Percentiles rank a stretch among this genome's conserved stretches.
phyloP scores from a whole-genome alignment of 1,140 invertebrate species.

The Mya arenaria region DNA sequence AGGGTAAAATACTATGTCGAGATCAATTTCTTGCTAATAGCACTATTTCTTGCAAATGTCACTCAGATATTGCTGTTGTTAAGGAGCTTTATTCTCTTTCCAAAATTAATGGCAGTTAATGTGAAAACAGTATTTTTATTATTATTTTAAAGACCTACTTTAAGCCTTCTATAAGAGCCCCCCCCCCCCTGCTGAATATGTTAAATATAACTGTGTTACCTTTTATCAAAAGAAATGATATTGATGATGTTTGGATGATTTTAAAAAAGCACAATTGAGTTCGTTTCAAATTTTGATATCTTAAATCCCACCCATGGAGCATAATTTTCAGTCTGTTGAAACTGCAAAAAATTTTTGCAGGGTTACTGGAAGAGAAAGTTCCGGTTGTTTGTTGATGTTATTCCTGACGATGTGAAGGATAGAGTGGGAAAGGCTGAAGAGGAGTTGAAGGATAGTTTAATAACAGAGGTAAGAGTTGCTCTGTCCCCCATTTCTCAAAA shows the following conservation, averaged over 20 bases:
- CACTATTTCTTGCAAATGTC: too few species aligned
- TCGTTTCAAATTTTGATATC: neutral
- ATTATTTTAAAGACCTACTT: too few species aligned
- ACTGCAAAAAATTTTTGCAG: slow-evolving; percentile 56
- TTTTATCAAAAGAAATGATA: neutral
- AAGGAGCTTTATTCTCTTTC: too few species aligned
- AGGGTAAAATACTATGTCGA: neutral
- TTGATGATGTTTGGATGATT: neutral
- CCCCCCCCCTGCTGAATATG: neutral
- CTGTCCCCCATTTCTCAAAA: too few species aligned
- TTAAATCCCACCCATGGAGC: neutral
- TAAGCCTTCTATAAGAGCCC: neutral
- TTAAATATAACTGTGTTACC: neutral
- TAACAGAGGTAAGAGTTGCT: slow-evolving; percentile 73
- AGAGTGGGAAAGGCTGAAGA: slow-evolving; percentile 61
- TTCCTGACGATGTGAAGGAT: slow-evolving; percentile 58
- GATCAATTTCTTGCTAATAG: too few species aligned
- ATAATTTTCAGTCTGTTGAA: neutral
- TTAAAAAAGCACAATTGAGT: neutral
- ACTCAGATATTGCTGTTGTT: too few species aligned
- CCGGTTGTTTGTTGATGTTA: slow-evolving; percentile 61
- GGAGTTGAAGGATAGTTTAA: slow-evolving; percentile 65
- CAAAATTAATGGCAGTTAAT: too few species aligned
- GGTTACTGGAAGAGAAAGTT: slow-evolving; percentile 77
- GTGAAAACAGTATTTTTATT: too few species aligned